phyloP scores from a whole-genome alignment of 2,113 vertebrate genomes.

The Phainopepla nitens region DNA sequence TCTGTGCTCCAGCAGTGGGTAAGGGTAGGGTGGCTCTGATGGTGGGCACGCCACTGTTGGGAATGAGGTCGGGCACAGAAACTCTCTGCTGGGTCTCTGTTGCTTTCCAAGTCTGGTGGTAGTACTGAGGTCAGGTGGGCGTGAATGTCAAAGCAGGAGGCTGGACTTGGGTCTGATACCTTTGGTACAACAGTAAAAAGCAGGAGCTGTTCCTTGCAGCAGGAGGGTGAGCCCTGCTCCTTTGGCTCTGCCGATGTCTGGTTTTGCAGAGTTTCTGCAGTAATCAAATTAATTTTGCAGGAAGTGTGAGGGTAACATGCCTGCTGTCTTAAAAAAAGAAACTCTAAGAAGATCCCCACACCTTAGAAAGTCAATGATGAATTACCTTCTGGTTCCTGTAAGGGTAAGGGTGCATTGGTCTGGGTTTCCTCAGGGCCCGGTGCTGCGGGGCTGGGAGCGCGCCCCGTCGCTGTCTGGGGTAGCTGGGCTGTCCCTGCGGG shows the following conservation, averaged over 20 bases:
- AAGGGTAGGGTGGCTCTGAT: not conserved
- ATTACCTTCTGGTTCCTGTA: not conserved
- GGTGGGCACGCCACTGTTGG: not conserved
- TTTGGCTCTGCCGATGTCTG: not conserved
- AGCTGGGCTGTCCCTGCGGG: not conserved
- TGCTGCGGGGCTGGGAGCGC: accelerated
- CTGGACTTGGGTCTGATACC: not conserved
- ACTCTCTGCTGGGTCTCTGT: not conserved
- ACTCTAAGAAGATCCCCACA: too few relatives aligned
- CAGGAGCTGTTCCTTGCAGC: not conserved
- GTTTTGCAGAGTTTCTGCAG: not conserved
- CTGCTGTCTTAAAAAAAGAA: not conserved
- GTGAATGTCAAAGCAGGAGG: not conserved
- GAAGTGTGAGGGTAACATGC: accelerated
- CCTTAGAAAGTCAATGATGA: not conserved
- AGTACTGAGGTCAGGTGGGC: not conserved
- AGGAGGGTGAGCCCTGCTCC: not conserved
- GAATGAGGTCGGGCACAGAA: not conserved
- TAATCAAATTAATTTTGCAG: not conserved
- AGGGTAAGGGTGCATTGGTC: accelerated
- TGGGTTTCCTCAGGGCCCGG: accelerated
- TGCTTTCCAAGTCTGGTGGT: not conserved
- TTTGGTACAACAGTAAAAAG: not conserved
- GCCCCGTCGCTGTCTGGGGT: accelerated
- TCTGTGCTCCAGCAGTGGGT: not conserved